Percentiles rank a stretch among this genome's conserved stretches.
These are phyloP conservation scores for Trissolcus japonicus DNA, from an alignment of 2,888 invertebrate species.

Conservation along the genomic window DNA sequence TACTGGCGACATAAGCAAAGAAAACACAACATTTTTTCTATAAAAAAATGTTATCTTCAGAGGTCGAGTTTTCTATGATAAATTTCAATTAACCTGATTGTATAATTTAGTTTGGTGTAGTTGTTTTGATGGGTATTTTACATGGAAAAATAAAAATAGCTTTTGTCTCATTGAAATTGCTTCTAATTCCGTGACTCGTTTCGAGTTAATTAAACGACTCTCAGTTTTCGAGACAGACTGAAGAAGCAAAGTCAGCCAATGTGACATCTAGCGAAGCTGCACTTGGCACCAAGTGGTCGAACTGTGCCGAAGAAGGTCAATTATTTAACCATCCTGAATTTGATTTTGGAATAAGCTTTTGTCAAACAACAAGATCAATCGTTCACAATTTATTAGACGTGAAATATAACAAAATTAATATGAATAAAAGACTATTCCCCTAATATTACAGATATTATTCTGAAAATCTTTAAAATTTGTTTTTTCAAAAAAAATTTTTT, in stretches of 20 bases:
- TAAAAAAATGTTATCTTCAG: too few species aligned
- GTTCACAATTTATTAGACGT: too few species aligned
- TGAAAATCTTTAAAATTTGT: constrained; percentile 13
- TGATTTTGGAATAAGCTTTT: constrained; percentile 26
- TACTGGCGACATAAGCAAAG: too few species aligned
- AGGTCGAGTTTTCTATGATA: too few species aligned
- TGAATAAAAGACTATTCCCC: background rate
- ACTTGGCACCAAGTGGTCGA: constrained; percentile 69
- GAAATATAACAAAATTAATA: background rate
- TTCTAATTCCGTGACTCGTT: constrained; percentile 62
- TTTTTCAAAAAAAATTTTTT: too few species aligned
- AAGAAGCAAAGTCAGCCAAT: constrained; percentile 39
- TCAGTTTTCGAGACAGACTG: constrained; percentile 64
- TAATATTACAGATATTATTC: constrained; percentile 26
- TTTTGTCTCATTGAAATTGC: constrained; percentile 61
- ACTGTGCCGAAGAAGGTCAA: constrained; percentile 55
- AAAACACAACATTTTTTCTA: too few species aligned
- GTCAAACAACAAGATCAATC: too few species aligned
- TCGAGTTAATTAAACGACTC: constrained; percentile 69
- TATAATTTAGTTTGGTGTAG: background rate
- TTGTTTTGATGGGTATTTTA: background rate
- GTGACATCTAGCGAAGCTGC: constrained; percentile 64
- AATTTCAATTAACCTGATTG: too few species aligned
- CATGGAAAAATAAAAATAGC: constrained; percentile 2
- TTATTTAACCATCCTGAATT: constrained; percentile 65